A percentile compares a stretch with the other conserved stretches of the same genome.
phyloP scores from a whole-genome alignment of 2,113 vertebrate genomes.

The Myanophis thanlyinensis region DNA sequence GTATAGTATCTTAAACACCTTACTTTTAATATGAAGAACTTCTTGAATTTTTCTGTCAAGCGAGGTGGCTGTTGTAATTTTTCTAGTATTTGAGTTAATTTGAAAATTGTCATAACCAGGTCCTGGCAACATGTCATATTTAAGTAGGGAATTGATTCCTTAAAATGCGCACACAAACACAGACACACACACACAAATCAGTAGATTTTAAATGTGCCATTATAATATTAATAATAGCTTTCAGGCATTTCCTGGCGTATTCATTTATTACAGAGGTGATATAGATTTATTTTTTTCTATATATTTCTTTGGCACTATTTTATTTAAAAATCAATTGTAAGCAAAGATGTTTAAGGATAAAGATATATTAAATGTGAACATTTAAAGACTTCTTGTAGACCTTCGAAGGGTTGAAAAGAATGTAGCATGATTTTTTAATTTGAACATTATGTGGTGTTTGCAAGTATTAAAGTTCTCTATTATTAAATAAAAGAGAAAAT shows the following conservation, averaged over 20 bases:
- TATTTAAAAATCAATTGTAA: not conserved
- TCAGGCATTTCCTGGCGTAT: not conserved
- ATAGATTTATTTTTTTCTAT: not conserved
- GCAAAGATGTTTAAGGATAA: not conserved
- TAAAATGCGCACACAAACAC: constrained; percentile 42
- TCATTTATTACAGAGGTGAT: not conserved
- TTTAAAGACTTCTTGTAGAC: not conserved
- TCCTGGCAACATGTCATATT: constrained; percentile 85
- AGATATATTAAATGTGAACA: not conserved
- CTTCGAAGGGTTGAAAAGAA: not conserved
- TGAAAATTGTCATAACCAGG: constrained; percentile 79
- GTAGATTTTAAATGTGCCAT: not conserved
- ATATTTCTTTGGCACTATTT: not conserved
- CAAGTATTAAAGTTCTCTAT: not conserved
- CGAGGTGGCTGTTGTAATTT: constrained; percentile 72
- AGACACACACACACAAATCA: not conserved
- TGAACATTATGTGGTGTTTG: not conserved
- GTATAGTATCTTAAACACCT: not conserved
- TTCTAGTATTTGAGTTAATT: constrained; percentile 79
- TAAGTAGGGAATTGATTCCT: constrained; percentile 84
- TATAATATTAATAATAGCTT: not conserved
- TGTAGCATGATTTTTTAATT: not conserved
- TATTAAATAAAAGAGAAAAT: not conserved
- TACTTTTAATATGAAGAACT: constrained; percentile 82
- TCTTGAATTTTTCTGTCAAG: constrained; percentile 86